These are phyloP conservation scores for Marcusenius ussheri DNA, from an alignment of 2,113 vertebrate species.

Conservation along the genomic window DNA sequence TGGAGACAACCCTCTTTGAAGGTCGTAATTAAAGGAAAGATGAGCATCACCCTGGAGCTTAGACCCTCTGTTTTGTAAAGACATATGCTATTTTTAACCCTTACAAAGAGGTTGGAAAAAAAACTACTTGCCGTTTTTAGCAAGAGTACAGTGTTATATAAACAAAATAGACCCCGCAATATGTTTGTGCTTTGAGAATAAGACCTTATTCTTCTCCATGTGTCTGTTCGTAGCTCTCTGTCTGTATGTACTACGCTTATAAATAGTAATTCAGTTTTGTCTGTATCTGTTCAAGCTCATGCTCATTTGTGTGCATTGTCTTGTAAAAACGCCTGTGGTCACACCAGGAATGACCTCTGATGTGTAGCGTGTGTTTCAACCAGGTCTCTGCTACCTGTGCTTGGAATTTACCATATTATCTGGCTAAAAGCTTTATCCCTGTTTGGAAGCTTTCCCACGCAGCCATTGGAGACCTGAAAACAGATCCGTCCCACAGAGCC, in stretches of 20 bases:
- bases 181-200: not conserved
- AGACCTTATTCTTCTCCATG: not conserved
- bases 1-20: slow-evolving; percentile 37
- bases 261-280: not conserved
- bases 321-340: not conserved
- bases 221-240: not conserved
- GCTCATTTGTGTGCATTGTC: not conserved
- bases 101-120: not conserved
- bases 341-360: not conserved
- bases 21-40: slow-evolving; percentile 53
- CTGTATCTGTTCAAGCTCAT: not conserved
- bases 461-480: not conserved
- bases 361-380: not conserved
- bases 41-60: slow-evolving; percentile 59
- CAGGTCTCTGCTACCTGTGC: not conserved
- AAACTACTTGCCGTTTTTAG: slow-evolving; percentile 30
- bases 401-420: not conserved
- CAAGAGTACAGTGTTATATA: slow-evolving; percentile 19
- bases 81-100: slow-evolving; percentile 20
- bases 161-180: not conserved
- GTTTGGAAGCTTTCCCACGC: not conserved
- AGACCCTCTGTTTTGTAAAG: slow-evolving; percentile 32
- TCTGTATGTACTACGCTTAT: not conserved
- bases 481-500: not conserved
- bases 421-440: not conserved